Evolutionary conservation across 2,888 invertebrate genomes (phyloP).

Genomic region (Drosophila leonis): DNA sequence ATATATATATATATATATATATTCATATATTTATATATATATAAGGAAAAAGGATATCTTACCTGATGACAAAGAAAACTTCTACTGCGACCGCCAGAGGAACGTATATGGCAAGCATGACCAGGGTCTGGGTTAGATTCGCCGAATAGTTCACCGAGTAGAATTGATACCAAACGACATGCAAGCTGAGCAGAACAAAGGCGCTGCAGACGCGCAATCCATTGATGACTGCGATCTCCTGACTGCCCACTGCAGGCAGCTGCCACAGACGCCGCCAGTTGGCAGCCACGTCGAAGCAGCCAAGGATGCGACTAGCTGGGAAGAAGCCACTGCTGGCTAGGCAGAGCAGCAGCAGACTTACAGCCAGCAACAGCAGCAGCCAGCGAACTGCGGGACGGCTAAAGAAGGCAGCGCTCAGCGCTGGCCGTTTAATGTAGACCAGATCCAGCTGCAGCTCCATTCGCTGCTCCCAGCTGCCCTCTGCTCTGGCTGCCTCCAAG

Average conservation of each 20-base stretch:
- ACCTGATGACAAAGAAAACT: conserved; percentile 57
- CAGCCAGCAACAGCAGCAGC: background rate
- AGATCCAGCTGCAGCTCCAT: conserved; percentile 36
- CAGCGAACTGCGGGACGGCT: conserved; percentile 7
- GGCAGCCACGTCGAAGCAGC: conserved; percentile 38
- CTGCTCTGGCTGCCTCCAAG: background rate
- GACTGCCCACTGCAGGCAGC: background rate
- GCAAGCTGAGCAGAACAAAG: conserved; percentile 27
- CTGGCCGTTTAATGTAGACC: conserved; percentile 39
- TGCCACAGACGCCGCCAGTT: conserved; percentile 48
- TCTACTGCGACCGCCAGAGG: conserved; percentile 34
- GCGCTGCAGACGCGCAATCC: conserved; percentile 52
- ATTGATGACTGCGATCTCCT: conserved; percentile 54
- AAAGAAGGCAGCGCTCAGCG: conserved; percentile 7
- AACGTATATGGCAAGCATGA: conserved; percentile 12
- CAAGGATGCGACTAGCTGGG: conserved; percentile 2
- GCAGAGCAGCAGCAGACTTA: conserved; percentile 24
- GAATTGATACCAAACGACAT: conserved; percentile 41
- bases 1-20: too few relatives aligned
- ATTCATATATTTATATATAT: too few relatives aligned
- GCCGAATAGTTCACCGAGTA: conserved; percentile 28
- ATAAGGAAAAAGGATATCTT: background rate
- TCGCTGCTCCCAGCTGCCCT: conserved; percentile 4
- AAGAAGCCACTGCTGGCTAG: conserved; percentile 9
- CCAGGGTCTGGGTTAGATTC: background rate